A percentile compares a stretch with the other conserved stretches of the same genome.
Conservation (phyloP, 2,113 vertebrate species). For the Strix uralensis region DNA sequence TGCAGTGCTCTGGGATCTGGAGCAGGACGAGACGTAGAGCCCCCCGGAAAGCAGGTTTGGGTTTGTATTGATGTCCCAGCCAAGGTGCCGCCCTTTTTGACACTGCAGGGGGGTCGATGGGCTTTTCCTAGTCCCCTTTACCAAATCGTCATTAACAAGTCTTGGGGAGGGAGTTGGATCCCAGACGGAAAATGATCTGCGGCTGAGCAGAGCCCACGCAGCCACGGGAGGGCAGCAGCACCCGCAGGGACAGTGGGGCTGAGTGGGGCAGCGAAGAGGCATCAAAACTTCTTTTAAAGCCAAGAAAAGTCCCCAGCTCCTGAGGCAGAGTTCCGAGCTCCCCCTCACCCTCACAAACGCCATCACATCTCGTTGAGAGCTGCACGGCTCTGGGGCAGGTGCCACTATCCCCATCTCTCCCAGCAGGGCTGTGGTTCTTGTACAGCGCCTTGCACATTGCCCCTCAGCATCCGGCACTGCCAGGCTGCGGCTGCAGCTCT, state of each 20-base stretch:
- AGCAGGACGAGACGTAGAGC: neutral
- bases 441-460: neutral
- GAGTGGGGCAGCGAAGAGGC: neutral
- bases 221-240: neutral
- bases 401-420: neutral
- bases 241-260: rapidly evolving
- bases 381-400: neutral
- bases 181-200: rapidly evolving
- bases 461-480: neutral
- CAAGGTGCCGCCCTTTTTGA: neutral
- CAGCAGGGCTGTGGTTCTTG: neutral
- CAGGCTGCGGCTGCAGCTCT: neutral
- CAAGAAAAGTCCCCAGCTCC: neutral
- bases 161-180: neutral
- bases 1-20: neutral
- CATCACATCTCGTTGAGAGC: neutral
- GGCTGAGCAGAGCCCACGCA: neutral
- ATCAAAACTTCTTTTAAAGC: neutral
- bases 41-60: neutral
- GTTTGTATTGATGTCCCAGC: neutral
- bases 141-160: neutral
- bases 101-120: neutral
- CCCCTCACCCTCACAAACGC: neutral
- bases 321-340: neutral
- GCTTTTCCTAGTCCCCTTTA: neutral